Base-by-base conservation (phyloP, 2,113 vertebrate genomes). In the Dromaius novaehollandiae region DNA sequence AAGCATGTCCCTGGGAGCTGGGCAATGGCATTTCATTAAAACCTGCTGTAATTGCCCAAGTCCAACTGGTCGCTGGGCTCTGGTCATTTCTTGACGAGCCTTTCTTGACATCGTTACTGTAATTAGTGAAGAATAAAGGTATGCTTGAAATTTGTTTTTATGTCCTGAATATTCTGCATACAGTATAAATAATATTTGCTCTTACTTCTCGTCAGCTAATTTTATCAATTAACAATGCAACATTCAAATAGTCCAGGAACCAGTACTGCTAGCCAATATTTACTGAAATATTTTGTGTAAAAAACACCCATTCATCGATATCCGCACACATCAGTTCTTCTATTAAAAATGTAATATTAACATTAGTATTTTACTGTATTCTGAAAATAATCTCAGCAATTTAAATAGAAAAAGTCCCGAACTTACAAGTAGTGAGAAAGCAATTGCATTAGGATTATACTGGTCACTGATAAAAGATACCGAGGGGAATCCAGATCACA, bases 51-150 rank as follows among this genome's bases (percentile, higher is more conserved):
- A 92, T 82, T 87, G 81, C 42, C 55, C 44, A 3, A 20, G 78
- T 64, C 74, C 6, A 30, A 65, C 48, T 30, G 61, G 56, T 34
- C 51, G 63, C 11, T 91, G 58, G 61, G 42, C 38, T 88, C 36
- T 3, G 69, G 83, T 46, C 61, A 51, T 48, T 86, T 58, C 70
- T 84, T 65, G 65, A 56, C 42, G 17, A 73, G 73, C 61, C n/a
- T 88, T 89, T 96, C 88, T 92, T 89, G 77, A 82, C 86, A 28
- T 91, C 82, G 87, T 88, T 91, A 30, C 76, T 88, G 71, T 90
- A 85, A 95, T 95, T 88, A 97, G 32, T 1, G 3, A 60, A 91
- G 64, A 93, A 95, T 90, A 95, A 90, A 96, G 75, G 69, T 88
- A 51, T 91, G 94, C 14, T 42, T 88, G 73, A 86, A 86, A 95